Evolutionary conservation across 2,113 vertebrate species (phyloP), one percentile per base, ranked within the genome.

Genomic region (Rostratula benghalensis): DNA sequence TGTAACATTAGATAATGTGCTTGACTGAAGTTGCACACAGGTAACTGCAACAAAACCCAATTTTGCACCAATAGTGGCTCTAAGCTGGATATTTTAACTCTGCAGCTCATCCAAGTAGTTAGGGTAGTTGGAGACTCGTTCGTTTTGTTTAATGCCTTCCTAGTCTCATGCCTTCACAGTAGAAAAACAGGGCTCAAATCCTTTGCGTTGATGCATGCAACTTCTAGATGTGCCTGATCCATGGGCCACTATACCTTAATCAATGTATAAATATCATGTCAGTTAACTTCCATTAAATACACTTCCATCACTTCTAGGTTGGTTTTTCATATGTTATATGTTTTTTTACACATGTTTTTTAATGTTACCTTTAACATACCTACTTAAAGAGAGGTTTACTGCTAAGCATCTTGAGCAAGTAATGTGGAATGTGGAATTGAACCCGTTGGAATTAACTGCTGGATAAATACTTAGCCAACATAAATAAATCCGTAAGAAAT

Each of bases 181-280:
- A 53, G 4, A 22, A 48, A 61, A 77, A 69, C 2, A 23, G 30
- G 5, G 18, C 30, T 60, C 35, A 59, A 45, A 76, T 33, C 22
- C 23, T 61, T 54, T 51, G 28, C 17, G 53, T 0, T 28, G 43
- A 64, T 4, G 13, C 16, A 15, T 0, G 0, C 10, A 48, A 43
- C 45, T 83, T 73, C 59, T 59, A 76, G 63, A 64, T 17, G 12
- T n/a, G 25, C 41, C 41, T 69, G 39, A 76, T 50, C 28, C 1
- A 8, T 21, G 48, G 11, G 19, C 57, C 0, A 0, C 57, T 39
- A 61, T 2, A 9, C 22, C 1, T 2, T 43, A 41, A 87, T 22
- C 48, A 48, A 2, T 13, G 11, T 30, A 69, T 28, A 89, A 60
- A 31, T 25, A 46, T 4, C 8, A 13, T 5, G 3, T 13, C 43